phyloP scores from a whole-genome alignment of 1,140 invertebrate genomes.

The Chionoecetes opilio region DNA sequence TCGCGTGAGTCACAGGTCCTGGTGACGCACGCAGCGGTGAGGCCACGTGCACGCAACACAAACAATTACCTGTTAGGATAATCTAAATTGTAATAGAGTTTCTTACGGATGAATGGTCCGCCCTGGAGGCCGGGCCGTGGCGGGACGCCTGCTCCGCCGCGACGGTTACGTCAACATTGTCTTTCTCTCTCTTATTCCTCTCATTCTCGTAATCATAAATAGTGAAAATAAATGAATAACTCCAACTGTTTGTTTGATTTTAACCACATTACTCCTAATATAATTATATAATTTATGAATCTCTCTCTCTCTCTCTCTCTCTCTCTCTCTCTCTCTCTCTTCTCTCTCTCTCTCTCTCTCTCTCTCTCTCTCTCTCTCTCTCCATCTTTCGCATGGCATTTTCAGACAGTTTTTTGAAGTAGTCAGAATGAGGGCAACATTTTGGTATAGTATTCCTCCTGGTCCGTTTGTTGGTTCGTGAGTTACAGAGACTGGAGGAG shows the following conservation, averaged over 20 bases:
- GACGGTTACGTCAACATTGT: not conserved
- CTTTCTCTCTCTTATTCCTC: too few species aligned
- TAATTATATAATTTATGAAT: not conserved
- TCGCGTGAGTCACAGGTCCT: too few species aligned
- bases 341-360: not conserved
- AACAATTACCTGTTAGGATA: not conserved
- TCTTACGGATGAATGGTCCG: not conserved
- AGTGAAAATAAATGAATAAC: not conserved
- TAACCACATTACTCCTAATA: too few species aligned
- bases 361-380: not conserved
- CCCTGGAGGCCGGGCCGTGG: not conserved
- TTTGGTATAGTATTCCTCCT: too few species aligned
- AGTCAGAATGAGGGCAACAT: too few species aligned
- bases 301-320: not conserved
- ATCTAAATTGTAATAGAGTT: not conserved
- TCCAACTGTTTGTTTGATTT: not conserved
- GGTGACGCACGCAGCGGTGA: too few species aligned
- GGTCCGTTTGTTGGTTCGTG: too few species aligned
- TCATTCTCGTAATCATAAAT: slow-evolving; percentile 1
- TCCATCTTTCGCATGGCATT: not conserved
- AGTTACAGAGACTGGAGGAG: too few species aligned
- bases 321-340: not conserved
- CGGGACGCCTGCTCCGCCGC: not conserved
- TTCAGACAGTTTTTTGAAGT: too few species aligned
- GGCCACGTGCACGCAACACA: not conserved